Base-by-base conservation (phyloP, 2,888 invertebrate species). In the Petrolisthes cinctipes region DNA sequence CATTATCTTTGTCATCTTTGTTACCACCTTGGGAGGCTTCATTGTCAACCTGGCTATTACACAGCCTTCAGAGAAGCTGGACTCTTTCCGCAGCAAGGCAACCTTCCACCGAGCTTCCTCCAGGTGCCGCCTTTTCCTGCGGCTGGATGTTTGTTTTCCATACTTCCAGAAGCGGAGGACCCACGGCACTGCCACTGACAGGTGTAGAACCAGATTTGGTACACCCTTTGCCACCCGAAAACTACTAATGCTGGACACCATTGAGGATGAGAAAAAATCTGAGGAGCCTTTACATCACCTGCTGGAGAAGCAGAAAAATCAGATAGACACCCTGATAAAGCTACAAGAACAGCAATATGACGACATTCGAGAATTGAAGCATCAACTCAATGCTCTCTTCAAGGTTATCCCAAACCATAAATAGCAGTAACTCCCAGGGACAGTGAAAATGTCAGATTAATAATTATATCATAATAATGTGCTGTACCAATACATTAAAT, bases 1-100 rank as follows among this genome's bases (percentile, higher is more conserved):
- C 73, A 5, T 87, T 61, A 37, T 90, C 56, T 90, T 90, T 68
- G 86, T 90, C 56, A 23, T 90, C 20, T 89, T 90, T 76, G 86
- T 90, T 17, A 89, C 89, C 9, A 82, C 73, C 53, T 86, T 90
- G 37, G 85, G 87, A 51, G 89, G 89, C 54, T 83, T 90, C 61
- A 83, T 87, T 61, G 85, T 88, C 9, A 90, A 90, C 54, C 53
- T 90, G 68, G 81, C 89, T 37, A 86, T 89, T 5, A 73, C 86
- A 11, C 85, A 90, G 51, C 89, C 90, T 14, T 83, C 89, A 37
- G 84, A 90, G 85, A 80, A 87, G 53, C 76, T 87, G 9, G 85
- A 90, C 17, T 57, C 66, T 17, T 89, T 89, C 54, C 82, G 89
- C 61, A 83, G 87, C 6, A 66, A 75, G 17, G 85, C 90, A 9